Conservation (phyloP, 2,113 vertebrate species). For the Taurulus bubalis region DNA sequence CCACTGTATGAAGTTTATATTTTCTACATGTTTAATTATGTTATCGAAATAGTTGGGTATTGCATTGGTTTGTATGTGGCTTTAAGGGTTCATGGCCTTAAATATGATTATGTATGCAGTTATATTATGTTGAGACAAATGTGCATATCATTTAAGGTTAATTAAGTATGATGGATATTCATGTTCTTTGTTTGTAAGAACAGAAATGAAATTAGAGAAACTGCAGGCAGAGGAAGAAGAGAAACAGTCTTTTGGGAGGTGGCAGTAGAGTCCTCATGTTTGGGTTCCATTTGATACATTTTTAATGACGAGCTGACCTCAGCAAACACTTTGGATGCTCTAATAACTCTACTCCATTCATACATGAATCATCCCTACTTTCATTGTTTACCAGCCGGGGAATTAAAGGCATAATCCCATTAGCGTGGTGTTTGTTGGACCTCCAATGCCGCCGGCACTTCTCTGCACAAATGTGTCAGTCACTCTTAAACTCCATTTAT, state of each 20-base stretch:
- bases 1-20: background rate
- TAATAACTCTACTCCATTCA: slow-evolving; percentile 61
- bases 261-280: slow-evolving; percentile 24
- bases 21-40: slow-evolving; percentile 15
- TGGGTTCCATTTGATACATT: slow-evolving; percentile 49
- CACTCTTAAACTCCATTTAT: slow-evolving; percentile 19
- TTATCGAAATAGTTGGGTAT: slow-evolving; percentile 11
- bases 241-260: background rate
- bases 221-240: background rate
- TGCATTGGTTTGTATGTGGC: slow-evolving; percentile 4
- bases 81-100: slow-evolving; percentile 14
- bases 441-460: background rate
- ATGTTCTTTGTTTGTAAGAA: background rate
- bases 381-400: slow-evolving; percentile 58
- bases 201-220: background rate
- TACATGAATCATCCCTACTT: slow-evolving; percentile 61
- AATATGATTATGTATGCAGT: slow-evolving; percentile 33
- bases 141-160: slow-evolving; percentile 31
- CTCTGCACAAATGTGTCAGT: slow-evolving; percentile 29
- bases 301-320: slow-evolving; percentile 65
- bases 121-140: slow-evolving; percentile 10
- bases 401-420: slow-evolving; percentile 59
- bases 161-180: slow-evolving; percentile 4
- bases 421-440: slow-evolving; percentile 29
- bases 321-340: slow-evolving; percentile 48